Evolutionary conservation across 2,888 invertebrate genomes (phyloP).

Genomic region (Anoplius nigerrimus): DNA sequence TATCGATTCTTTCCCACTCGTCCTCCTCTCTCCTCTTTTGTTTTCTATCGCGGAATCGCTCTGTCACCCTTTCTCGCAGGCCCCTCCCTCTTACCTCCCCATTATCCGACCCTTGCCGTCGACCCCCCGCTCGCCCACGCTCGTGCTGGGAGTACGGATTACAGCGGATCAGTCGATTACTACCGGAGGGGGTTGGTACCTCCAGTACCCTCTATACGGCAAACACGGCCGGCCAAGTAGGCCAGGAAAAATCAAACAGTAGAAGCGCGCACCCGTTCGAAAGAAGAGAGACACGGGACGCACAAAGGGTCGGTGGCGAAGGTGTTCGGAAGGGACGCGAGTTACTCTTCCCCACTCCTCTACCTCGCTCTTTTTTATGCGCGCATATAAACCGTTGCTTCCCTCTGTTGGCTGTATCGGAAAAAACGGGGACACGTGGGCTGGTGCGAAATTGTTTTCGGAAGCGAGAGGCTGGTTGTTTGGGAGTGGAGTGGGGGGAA

Average conservation of each 20-base stretch:
- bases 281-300: constrained; percentile 5
- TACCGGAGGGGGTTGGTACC: constrained; percentile 25
- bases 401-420: constrained; percentile 15
- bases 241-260: constrained; percentile 15
- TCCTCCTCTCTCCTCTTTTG: constrained; percentile 15
- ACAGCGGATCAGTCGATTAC: constrained; percentile 49
- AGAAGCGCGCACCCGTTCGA: constrained; percentile 4
- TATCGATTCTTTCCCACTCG: constrained; percentile 39
- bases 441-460: constrained; percentile 19
- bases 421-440: constrained; percentile 4
- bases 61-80: constrained; percentile 12
- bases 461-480: constrained; percentile 11
- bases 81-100: background rate
- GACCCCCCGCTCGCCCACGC: constrained; percentile 25
- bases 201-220: constrained; percentile 26
- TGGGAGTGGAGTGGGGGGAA: background rate
- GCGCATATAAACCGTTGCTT: constrained; percentile 20
- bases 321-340: too few relatives aligned
- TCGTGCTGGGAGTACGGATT: constrained; percentile 36
- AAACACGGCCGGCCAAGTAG: constrained; percentile 33
- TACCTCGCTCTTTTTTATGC: constrained; percentile 12
- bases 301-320: constrained; percentile 17
- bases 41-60: constrained; percentile 1
- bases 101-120: background rate
- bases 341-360: too few relatives aligned